Percentiles rank a stretch among this genome's conserved stretches.
Conservation (phyloP, 2,113 vertebrate species). For the Bolborhynchus lineola region DNA sequence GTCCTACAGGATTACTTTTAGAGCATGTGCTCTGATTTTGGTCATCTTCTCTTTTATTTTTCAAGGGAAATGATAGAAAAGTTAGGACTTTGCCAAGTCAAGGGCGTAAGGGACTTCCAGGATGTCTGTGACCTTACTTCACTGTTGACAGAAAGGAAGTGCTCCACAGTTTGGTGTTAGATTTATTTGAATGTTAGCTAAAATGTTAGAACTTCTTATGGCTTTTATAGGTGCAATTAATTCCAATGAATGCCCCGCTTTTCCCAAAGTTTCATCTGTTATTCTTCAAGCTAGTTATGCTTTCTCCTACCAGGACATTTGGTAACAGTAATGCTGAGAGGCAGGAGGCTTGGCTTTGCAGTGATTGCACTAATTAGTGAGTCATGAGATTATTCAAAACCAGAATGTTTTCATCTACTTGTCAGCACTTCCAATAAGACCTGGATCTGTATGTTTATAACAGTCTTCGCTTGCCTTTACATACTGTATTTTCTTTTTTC, state of each 20-base stretch:
- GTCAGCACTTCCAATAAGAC: background rate
- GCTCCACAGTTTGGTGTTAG: background rate
- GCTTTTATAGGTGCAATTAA: slow-evolving; percentile 5
- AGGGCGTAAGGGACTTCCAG: background rate
- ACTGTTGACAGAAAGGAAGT: slow-evolving; percentile 8
- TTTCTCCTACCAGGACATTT: background rate
- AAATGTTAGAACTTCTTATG: background rate
- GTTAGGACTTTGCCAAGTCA: background rate
- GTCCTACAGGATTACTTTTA: background rate
- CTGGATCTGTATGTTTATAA: background rate
- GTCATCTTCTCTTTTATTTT: background rate
- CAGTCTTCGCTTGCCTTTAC: background rate
- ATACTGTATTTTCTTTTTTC: background rate
- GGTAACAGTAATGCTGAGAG: background rate
- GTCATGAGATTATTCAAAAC: background rate
- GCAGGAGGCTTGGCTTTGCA: background rate
- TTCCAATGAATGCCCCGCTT: background rate
- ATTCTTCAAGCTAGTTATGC: background rate
- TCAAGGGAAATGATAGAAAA: background rate
- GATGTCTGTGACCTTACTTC: slow-evolving; percentile 5
- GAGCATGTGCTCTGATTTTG: background rate
- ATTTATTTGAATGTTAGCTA: slow-evolving; percentile 18
- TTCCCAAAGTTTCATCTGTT: background rate
- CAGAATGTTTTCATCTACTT: background rate
- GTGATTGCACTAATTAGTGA: background rate